Conservation (phyloP, 2,797 vertebrate genomes). For the Cossypha niveicapilla region DNA sequence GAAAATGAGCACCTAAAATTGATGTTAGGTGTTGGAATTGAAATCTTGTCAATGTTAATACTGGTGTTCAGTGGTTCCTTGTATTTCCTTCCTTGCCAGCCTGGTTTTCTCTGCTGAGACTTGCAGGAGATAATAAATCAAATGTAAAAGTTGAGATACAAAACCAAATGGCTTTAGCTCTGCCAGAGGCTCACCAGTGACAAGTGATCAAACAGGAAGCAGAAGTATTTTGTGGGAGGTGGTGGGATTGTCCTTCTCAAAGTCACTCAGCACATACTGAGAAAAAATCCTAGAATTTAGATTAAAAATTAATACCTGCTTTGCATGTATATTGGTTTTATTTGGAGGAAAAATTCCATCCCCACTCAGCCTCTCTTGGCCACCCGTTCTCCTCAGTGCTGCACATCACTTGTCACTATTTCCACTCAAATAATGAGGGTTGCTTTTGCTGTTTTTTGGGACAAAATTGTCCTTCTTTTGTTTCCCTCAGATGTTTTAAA, state of each 20-base stretch:
- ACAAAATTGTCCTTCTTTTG: neutral
- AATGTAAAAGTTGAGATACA: neutral
- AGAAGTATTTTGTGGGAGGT: neutral
- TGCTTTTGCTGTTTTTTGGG: neutral
- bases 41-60: neutral
- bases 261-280: neutral
- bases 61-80: neutral
- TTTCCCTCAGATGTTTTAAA: slow-evolving; percentile 1
- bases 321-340: neutral
- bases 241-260: neutral
- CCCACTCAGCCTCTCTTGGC: neutral
- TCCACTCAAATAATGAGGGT: neutral
- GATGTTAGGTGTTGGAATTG: fast-evolving
- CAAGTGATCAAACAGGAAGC: neutral
- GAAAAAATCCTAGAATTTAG: neutral
- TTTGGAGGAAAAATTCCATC: neutral
- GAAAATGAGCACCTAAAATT: neutral
- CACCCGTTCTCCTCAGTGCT: neutral
- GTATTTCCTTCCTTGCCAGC: neutral
- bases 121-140: neutral
- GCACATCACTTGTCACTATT: neutral
- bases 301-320: neutral
- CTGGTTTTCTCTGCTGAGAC: neutral
- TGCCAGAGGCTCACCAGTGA: neutral
- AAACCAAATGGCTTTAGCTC: neutral